Evolutionary conservation across 2,113 vertebrate genomes (phyloP).

Genomic region (Rhinichthys klamathensis): DNA sequence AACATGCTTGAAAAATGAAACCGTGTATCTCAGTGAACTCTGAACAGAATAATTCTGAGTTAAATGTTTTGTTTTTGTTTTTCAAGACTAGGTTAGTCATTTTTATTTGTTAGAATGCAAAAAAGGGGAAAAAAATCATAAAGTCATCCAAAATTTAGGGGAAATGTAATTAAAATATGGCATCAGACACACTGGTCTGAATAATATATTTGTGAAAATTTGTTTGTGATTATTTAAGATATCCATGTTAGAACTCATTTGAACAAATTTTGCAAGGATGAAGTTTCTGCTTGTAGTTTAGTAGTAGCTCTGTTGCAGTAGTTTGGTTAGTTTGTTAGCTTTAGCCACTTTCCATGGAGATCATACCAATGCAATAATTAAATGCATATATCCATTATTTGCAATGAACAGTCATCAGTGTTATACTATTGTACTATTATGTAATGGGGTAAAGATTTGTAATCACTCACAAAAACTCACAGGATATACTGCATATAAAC

Average conservation of each 20-base stretch:
- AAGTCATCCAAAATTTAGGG: not conserved
- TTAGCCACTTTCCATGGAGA: not conserved
- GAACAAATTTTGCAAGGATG: not conserved
- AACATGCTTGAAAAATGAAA: not conserved
- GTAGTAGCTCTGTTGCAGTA: not conserved
- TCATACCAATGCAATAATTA: not conserved
- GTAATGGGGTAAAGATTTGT: not conserved
- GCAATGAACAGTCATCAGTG: not conserved
- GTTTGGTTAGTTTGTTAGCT: not conserved
- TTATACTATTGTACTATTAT: not conserved
- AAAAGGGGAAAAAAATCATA: not conserved
- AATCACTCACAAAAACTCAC: not conserved
- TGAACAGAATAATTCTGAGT: not conserved
- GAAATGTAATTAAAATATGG: not conserved
- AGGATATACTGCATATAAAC: not conserved
- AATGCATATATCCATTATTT: not conserved
- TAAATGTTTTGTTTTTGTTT: not conserved
- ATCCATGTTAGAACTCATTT: not conserved
- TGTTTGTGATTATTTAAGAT: not conserved
- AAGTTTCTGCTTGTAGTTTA: not conserved
- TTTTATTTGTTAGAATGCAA: not conserved
- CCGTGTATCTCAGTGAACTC: not conserved
- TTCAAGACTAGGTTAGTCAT: not conserved
- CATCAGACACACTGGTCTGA: not conserved
- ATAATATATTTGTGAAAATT: not conserved